phyloP scores from a whole-genome alignment of 2,113 vertebrate species.

The Scatophagus argus region DNA sequence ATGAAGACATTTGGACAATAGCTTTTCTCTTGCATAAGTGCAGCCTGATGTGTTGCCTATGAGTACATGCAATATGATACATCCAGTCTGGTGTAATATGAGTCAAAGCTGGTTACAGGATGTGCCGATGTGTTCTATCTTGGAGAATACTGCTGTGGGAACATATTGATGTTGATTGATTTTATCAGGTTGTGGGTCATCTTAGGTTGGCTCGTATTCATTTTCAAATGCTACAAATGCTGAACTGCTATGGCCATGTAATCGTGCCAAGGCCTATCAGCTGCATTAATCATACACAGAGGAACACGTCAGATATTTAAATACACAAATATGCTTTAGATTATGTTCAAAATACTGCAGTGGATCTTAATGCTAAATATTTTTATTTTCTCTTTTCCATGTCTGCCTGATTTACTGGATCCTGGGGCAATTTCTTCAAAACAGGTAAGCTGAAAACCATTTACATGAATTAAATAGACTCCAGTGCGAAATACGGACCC shows the following conservation, averaged over 20 bases:
- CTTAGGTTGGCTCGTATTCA: conserved; percentile 38
- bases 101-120: conserved; percentile 58
- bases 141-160: conserved; percentile 46
- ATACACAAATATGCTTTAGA: not conserved
- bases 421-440: conserved; percentile 30
- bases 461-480: conserved; percentile 8
- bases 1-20: conserved; percentile 15
- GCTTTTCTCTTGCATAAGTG: conserved; percentile 6
- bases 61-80: conserved; percentile 44
- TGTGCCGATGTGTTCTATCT: conserved; percentile 66
- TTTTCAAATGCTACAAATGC: conserved; percentile 46
- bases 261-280: not conserved
- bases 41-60: conserved; percentile 20
- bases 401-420: conserved; percentile 29
- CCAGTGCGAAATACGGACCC: not conserved
- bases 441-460: conserved; percentile 57
- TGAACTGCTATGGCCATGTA: conserved; percentile 10
- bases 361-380: conserved; percentile 4
- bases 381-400: conserved; percentile 49
- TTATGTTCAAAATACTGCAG: not conserved
- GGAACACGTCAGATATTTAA: not conserved
- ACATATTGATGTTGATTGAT: conserved; percentile 72
- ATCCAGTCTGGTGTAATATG: conserved; percentile 51
- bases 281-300: not conserved
- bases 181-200: conserved; percentile 57